phyloP scores from a whole-genome alignment of 2,113 vertebrate species.

The Trachemys scripta region DNA sequence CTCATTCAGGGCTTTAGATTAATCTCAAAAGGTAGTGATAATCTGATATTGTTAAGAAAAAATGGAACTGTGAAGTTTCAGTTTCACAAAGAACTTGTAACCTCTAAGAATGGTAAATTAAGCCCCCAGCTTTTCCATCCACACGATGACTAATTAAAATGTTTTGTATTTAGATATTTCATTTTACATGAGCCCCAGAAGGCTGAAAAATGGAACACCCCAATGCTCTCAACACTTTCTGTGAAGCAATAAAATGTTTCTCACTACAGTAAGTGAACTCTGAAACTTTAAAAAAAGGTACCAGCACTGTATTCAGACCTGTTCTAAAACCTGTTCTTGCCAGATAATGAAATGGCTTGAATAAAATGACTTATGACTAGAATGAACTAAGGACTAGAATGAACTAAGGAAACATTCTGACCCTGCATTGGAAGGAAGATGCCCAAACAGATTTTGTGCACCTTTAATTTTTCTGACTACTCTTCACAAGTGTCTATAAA shows the following conservation, averaged over 20 bases:
- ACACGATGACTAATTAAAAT: neutral
- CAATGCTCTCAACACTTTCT: neutral
- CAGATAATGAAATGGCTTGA: neutral
- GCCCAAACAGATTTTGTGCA: neutral
- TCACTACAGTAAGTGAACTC: neutral
- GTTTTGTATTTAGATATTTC: neutral
- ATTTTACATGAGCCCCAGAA: neutral
- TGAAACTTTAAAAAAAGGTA: neutral
- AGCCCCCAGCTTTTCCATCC: neutral
- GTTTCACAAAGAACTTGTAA: neutral
- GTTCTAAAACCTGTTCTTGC: neutral
- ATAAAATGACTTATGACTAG: neutral
- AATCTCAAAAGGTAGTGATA: neutral
- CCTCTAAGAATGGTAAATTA: neutral
- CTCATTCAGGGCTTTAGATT: neutral
- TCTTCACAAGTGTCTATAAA: neutral
- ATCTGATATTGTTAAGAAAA: neutral
- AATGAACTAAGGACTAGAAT: neutral
- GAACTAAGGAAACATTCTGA: neutral
- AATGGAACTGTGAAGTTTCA: neutral
- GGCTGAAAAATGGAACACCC: neutral
- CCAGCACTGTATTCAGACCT: neutral
- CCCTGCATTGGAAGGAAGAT: neutral
- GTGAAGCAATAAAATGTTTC: neutral
- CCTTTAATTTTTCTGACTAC: neutral